Evolutionary conservation across 2,113 vertebrate species (phyloP), one percentile per base, ranked within the genome.

Genomic region (Misgurnus mizolepis): DNA sequence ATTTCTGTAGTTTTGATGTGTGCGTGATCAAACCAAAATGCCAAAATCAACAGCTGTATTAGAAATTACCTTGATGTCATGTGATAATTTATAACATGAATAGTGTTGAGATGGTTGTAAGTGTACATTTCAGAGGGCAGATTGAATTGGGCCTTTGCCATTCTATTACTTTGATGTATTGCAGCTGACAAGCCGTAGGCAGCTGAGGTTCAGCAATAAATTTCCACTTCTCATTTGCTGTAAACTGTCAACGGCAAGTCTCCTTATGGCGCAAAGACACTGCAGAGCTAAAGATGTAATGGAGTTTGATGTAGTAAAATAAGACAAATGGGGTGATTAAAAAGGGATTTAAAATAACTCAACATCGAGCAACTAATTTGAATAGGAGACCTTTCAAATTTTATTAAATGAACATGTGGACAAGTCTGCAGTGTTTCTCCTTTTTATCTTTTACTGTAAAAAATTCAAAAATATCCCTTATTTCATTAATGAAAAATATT

Each of bases 121-220:
- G 7, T 39, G 45, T 27, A 43, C 18, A 79, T 79, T 79, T 70
- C 7, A 17, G 12, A 27, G 34, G 10, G 83, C 82, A 82, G 85
- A 84, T 80, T 82, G 85, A n/a, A 58, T 22, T 80, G 85, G 82
- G 68, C 81, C 53, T 69, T 34, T 85, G 86, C 88, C 89, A 86
- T 90, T 85, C 85, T 83, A 89, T 91, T 87, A 90, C 68, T 45
- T 9, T 84, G 88, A 89, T 87, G 83, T 82, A 86, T 85, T 79
- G 70, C 76, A 22, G 53, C 80, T 85, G 88, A 85, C 89, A 88
- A 76, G 66, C 79, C 27, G 4, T 43, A 70, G 6, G 72, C 80
- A 85, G 82, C 87, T 79, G 78, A 55, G 47, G 40, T 80, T 72
- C 17, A 71, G 56, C 60, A 1, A 41, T n/a, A 53, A 0, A 43